A percentile compares a stretch with the other conserved stretches of the same genome.
Conservation (phyloP, 2,113 vertebrate genomes). For the Cheilinus undulatus region DNA sequence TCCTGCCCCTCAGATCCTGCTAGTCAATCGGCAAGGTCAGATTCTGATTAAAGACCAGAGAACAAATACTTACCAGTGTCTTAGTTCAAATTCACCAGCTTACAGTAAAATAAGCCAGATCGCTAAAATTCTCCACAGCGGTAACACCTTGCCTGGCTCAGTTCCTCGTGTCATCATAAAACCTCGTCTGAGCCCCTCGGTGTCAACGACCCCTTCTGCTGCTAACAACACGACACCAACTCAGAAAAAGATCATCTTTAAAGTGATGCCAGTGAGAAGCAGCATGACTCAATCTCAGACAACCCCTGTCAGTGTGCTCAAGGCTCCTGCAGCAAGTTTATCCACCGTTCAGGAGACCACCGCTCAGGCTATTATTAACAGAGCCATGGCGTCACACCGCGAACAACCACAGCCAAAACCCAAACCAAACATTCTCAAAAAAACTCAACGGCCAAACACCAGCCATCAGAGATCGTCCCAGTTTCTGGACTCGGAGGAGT, state of each 20-base stretch:
- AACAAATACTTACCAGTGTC: conserved; percentile 77
- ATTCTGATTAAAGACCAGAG: conserved; percentile 87
- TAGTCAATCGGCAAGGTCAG: conserved; percentile 89
- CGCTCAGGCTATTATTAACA: conserved; percentile 75
- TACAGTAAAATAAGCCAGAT: conserved; percentile 82
- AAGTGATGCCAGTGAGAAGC: conserved; percentile 61
- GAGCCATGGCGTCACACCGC: conserved; percentile 71
- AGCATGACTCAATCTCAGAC: neutral
- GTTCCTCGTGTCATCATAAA: conserved; percentile 72
- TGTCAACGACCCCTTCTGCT: neutral
- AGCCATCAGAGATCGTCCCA: conserved; percentile 1
- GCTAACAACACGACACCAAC: conserved; percentile 6
- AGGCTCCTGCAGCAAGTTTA: conserved; percentile 5
- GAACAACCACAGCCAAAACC: conserved; percentile 15
- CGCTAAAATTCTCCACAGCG: conserved; percentile 80
- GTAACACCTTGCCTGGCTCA: conserved; percentile 57
- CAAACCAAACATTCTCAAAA: conserved; percentile 53
- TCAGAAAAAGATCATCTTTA: conserved; percentile 60
- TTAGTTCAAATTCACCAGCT: conserved; percentile 70
- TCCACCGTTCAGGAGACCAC: conserved; percentile 29
- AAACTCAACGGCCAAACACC: conserved; percentile 5
- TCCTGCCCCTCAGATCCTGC: conserved; percentile 84
- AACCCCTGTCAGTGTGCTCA: conserved; percentile 12
- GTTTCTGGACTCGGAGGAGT: conserved; percentile 20
- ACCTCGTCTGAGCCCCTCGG: conserved; percentile 25